Base-by-base conservation (phyloP, 1,140 invertebrate genomes). In the Venturia canescens region DNA sequence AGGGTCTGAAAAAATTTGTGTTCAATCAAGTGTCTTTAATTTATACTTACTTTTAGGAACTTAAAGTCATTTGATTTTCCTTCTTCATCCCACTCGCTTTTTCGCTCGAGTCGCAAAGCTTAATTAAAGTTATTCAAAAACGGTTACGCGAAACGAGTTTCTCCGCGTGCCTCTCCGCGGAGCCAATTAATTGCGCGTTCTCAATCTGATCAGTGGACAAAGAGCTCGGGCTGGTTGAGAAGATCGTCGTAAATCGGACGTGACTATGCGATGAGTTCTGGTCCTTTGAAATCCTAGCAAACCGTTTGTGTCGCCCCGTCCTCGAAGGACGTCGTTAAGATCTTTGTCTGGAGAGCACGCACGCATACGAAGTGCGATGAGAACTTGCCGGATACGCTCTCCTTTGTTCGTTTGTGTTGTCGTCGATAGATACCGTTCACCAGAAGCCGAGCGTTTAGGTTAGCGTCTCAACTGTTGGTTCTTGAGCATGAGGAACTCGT, bases 301-400 rank as follows among this genome's bases (percentile, higher is more conserved):
- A 79, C 82, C 81, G 82, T 81, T 72, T 85, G 80, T 85, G 78
- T 83, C 70, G 79, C 69, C 80, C 79, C 79, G 80, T 76, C 76
- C 76, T 76, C 53, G 60, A 13, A 75, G 77, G 83, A 84, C 80
- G 82, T 86, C 88, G 84, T 90, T 88, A 87, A 90, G 89, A 90
- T 90, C 83, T 72, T 88, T 88, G 88, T 90, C 88, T 87, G 63
- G 70, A 3, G 80, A 38, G 67, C 67, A 78, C 60, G 31, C 27
- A 77, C 60, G 27, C 75, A 77, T 66, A 38, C 31, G 21, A 31
- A 60, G 63, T 50, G 75, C 23, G 29, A 71, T 23, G 31, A 70
- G 44, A 57, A 69, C 53, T 38, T 76, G 80, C 80, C 66, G 80
- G 83, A 80, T 84, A 83, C 78, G 77, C 78, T 74, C 77, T 67